Percentiles rank a stretch among this genome's conserved stretches.
Evolutionary conservation across 2,113 vertebrate genomes (phyloP).

Genomic region (Zeus faber): DNA sequence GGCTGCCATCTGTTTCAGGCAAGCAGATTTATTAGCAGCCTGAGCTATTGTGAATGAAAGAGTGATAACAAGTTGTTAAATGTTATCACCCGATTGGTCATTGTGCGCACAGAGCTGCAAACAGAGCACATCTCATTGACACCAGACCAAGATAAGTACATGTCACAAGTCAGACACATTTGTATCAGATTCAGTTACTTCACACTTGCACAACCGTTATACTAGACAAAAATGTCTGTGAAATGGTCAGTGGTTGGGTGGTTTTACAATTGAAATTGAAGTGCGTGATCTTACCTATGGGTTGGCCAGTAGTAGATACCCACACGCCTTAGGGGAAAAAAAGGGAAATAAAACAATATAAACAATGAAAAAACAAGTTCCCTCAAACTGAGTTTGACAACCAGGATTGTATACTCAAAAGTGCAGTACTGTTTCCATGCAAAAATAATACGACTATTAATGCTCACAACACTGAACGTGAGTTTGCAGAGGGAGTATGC

Average conservation of each 20-base stretch:
- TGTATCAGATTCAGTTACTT: background rate
- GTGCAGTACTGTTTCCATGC: too few species aligned
- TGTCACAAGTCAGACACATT: background rate
- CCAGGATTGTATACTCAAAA: too few species aligned
- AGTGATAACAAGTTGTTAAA: slow-evolving; percentile 52
- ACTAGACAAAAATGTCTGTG: too few species aligned
- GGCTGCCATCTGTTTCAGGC: slow-evolving; percentile 60
- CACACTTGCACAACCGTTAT: background rate
- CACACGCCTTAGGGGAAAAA: slow-evolving; percentile 85
- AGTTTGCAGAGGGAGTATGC: too few species aligned
- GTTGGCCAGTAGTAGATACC: slow-evolving; percentile 95
- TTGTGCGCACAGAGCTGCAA: slow-evolving; percentile 2
- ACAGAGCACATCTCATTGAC: slow-evolving; percentile 15
- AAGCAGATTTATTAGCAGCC: slow-evolving; percentile 58
- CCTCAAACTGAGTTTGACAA: too few species aligned
- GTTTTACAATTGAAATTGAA: too few species aligned
- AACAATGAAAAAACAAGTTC: background rate
- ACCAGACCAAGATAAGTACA: background rate
- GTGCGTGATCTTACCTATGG: slow-evolving; percentile 91
- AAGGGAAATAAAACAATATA: slow-evolving; percentile 5
- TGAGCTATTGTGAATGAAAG: slow-evolving; percentile 53
- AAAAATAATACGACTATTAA: too few species aligned
- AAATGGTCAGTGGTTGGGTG: too few species aligned
- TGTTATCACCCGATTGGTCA: slow-evolving; percentile 31
- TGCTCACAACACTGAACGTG: too few species aligned